Percentiles rank a stretch among this genome's conserved stretches.
These are phyloP conservation scores for Alloscopus bannaensis DNA, from an alignment of 2,888 invertebrate species.

Conservation along the genomic window DNA sequence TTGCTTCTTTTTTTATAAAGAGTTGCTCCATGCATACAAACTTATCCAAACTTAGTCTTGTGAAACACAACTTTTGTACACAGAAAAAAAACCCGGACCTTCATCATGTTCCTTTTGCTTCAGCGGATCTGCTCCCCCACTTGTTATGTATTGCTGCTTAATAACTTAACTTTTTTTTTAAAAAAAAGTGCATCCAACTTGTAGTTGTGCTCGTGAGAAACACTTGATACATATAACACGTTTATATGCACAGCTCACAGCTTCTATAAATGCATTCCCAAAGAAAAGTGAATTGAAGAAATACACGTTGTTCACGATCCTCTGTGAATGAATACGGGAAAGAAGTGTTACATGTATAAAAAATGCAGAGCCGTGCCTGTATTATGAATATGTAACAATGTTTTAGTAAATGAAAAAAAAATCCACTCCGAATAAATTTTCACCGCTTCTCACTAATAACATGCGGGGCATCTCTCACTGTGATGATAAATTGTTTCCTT, in stretches of 20 bases:
- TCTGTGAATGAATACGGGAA: constrained; percentile 5
- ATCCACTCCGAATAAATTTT: constrained; percentile 47
- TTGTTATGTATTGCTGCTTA: constrained; percentile 62
- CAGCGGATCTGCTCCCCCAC: constrained; percentile 43
- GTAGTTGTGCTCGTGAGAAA: too few relatives aligned
- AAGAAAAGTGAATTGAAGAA: constrained; percentile 50
- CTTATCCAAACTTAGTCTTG: not conserved
- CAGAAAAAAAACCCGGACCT: constrained; percentile 37
- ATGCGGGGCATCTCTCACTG: too few relatives aligned
- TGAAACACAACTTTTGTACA: not conserved
- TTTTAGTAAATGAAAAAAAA: constrained; percentile 31
- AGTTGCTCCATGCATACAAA: not conserved
- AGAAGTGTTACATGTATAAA: constrained; percentile 14
- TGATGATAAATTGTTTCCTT: too few relatives aligned
- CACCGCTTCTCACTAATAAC: too few relatives aligned
- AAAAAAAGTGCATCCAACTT: too few relatives aligned
- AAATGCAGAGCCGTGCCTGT: constrained; percentile 24
- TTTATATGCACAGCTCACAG: too few relatives aligned
- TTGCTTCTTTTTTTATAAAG: not conserved
- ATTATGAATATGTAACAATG: constrained; percentile 55
- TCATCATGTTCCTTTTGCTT: constrained; percentile 44
- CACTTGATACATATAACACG: too few relatives aligned
- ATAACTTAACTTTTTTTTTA: constrained; percentile 61
- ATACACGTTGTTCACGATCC: too few relatives aligned
- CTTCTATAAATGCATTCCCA: too few relatives aligned